Base-by-base conservation (phyloP, 53 echinoderm and acorn worm genomes). In the Paracentrotus lividus region DNA sequence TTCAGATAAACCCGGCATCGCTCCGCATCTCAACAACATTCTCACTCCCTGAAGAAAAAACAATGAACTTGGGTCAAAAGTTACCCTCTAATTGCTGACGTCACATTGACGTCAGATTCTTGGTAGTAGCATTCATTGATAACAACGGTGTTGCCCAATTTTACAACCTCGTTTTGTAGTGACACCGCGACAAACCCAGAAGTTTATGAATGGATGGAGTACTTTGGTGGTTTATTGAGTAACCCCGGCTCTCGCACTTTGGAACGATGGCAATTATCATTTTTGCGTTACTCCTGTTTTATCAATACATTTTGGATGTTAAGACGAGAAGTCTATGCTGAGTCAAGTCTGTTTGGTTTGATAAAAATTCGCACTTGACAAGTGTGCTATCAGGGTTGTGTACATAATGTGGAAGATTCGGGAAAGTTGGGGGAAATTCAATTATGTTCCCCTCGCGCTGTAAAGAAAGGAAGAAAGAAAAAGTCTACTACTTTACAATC, bases 91-190 rank as follows among this genome's bases (percentile, higher is more conserved):
- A n/a, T n/a, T n/a, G n/a, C n/a, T 49, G 85, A 85, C 85, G 85
- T 85, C 85, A 85, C 85, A 85, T 47, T 85, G 47, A 85, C 85
- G 85, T 85, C 85, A 52, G 13, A 27, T 85, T 85, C 85, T 40
- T 38, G 40, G 72, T 72, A 72, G 20, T 72, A 40, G 72, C 21
- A 40, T 72, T 72, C 72, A 40, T 72, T 16, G n/a, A 67, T 34
- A 31, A 66, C 20, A 72, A 5, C 7, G 40, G 72, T 32, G 36
- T 26, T 18, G 15, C 5, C 72, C 72, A 36, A 21, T 72, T n/a
- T 72, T 72, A 38, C 72, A 72, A 72, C 40, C 72, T 40, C 10
- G 27, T 64, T 72, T 72, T 38, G 16, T 40, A 72, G 72, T 72
- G 72, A 72, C 72, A 72, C 20, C 20, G 14, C 5, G 13, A 31